phyloP scores from a whole-genome alignment of 2,888 invertebrate species.

The Phoenoteleia sp. region DNA sequence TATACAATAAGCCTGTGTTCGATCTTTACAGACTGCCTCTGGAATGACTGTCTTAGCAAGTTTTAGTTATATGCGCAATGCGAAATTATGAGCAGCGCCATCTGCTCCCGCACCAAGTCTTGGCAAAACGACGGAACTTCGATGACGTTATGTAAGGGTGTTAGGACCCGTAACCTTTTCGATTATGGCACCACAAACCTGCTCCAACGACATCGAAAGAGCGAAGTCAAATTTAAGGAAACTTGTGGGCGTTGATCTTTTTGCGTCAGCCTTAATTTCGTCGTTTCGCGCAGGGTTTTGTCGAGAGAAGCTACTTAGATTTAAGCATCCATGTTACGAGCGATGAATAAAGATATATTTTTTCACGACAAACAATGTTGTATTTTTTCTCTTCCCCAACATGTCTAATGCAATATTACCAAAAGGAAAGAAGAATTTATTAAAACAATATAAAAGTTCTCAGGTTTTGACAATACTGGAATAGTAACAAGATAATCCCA shows the following conservation, averaged over 20 bases:
- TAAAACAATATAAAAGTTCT: no score
- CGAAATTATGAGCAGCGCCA: conserved; percentile 19
- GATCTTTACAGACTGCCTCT: neutral
- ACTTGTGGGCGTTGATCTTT: conserved; percentile 26
- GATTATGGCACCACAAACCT: conserved; percentile 62
- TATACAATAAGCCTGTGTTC: neutral
- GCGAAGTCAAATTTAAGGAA: no score
- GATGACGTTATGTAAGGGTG: neutral
- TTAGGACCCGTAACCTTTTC: conserved; percentile 32
- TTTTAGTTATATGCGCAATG: neutral
- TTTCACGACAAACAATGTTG: conserved; percentile 46
- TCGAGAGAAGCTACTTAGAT: conserved; percentile 51
- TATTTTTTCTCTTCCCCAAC: neutral
- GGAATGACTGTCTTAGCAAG: neutral
- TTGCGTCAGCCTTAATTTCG: conserved; percentile 24
- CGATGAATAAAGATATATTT: conserved; percentile 68
- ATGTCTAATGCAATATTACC: no score
- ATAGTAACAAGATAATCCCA: no score
- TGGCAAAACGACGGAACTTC: conserved; percentile 1
- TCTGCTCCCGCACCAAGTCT: conserved; percentile 31
- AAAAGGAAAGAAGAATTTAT: no score
- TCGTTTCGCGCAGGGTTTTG: conserved; percentile 22
- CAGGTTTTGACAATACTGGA: no score
- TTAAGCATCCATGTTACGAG: conserved; percentile 57
- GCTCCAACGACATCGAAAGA: no score